Percentiles rank a stretch among this genome's conserved stretches.
These are phyloP conservation scores for Nezara viridula DNA, from an alignment of 2,888 invertebrate genomes.

Conservation along the genomic window DNA sequence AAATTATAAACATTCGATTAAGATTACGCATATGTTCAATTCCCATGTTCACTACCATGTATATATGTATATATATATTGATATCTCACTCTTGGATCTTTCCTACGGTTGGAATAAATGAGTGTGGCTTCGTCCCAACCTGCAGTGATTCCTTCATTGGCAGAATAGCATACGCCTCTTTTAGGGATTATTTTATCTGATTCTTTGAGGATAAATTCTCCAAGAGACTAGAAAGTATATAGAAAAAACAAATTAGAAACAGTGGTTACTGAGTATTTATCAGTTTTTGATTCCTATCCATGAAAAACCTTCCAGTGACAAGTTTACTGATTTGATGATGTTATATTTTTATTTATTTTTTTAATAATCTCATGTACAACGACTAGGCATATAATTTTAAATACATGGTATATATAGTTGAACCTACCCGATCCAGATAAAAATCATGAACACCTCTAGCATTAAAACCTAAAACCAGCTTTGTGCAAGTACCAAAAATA, in stretches of 20 bases:
- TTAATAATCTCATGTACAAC: background rate
- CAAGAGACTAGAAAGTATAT: background rate
- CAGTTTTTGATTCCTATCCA: too few species aligned
- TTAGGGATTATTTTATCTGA: background rate
- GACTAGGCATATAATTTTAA: background rate
- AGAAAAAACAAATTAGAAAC: background rate
- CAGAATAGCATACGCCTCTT: background rate
- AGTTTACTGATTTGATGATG: background rate
- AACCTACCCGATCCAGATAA: conserved; percentile 6
- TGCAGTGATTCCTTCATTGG: background rate
- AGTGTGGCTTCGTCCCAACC: conserved; percentile 17
- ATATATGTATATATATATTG: background rate
- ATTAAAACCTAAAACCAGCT: background rate
- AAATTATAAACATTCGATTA: too few species aligned
- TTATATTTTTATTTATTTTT: background rate
- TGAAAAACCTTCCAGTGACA: too few species aligned
- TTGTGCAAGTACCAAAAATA: background rate
- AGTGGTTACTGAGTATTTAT: too few species aligned
- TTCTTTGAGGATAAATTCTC: background rate
- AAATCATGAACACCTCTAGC: background rate
- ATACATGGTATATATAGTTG: background rate
- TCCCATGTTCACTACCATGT: too few species aligned
- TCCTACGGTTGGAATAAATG: background rate
- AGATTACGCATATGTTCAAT: too few species aligned
- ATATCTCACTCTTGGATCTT: conserved; percentile 26